phyloP scores from a whole-genome alignment of 2,888 invertebrate species.

The Elegia similella region DNA sequence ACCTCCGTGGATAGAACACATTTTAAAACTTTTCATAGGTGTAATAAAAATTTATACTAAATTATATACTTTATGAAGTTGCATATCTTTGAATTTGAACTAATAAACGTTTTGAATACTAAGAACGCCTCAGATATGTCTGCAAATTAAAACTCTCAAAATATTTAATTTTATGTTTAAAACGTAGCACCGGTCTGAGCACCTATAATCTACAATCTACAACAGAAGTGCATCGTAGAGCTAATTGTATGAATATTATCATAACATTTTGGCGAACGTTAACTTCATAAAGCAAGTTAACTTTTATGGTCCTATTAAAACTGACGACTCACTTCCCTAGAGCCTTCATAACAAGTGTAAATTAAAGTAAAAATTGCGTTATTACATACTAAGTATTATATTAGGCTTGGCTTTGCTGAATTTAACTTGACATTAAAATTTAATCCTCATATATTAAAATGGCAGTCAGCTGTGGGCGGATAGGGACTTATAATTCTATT shows the following conservation, averaged over 20 bases:
- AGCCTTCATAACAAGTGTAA: conserved; percentile 7
- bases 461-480: background rate
- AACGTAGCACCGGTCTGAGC: too few relatives aligned
- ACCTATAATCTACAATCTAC: background rate
- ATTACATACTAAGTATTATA: background rate
- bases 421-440: conserved; percentile 9
- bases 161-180: too few relatives aligned
- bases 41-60: too few relatives aligned
- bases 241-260: conserved; percentile 5
- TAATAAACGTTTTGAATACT: too few relatives aligned
- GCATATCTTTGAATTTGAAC: too few relatives aligned
- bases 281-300: conserved; percentile 7
- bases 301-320: conserved; percentile 11
- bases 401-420: background rate
- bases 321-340: conserved; percentile 5
- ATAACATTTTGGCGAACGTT: conserved; percentile 5
- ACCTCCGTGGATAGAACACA: too few relatives aligned
- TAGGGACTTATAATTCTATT: conserved; percentile 11
- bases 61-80: too few relatives aligned
- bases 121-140: too few relatives aligned
- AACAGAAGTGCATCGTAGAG: background rate
- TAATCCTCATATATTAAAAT: conserved; percentile 11
- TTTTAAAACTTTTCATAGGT: too few relatives aligned
- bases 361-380: conserved; percentile 10
- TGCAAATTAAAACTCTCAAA: too few relatives aligned